Conservation (phyloP, 92 coral and sea anemone species). For the Porites rus region DNA sequence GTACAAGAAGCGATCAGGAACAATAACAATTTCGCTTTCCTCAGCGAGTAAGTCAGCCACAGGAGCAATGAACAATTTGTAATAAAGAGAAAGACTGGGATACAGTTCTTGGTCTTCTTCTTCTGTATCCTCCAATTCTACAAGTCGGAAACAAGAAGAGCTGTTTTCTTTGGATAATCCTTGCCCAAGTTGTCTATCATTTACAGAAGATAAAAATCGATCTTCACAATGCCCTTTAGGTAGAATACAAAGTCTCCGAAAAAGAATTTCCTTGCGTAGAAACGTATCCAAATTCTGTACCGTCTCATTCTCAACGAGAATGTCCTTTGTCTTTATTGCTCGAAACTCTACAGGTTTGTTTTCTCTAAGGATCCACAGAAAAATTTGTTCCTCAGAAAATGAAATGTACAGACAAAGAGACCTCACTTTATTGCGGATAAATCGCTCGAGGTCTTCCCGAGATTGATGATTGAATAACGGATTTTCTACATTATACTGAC, state of each 20-base stretch:
- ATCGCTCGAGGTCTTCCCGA: background rate
- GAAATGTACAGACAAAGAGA: background rate
- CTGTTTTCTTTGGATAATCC: background rate
- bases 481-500: background rate
- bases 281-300: background rate
- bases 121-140: background rate
- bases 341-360: background rate
- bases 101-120: background rate
- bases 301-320: background rate
- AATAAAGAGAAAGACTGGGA: background rate
- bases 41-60: background rate
- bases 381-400: background rate
- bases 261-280: background rate
- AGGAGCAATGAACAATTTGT: background rate
- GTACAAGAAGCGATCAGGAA: background rate
- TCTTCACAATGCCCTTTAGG: background rate
- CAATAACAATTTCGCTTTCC: background rate
- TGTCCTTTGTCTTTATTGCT: background rate
- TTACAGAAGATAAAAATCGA: background rate
- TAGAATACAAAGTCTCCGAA: background rate
- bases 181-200: background rate
- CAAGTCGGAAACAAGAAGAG: background rate
- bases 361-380: background rate
- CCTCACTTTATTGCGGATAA: background rate
- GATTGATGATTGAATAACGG: background rate